A percentile compares a stretch with the other conserved stretches of the same genome.
phyloP scores from a whole-genome alignment of 2,888 invertebrate species.

The Pterostichus niger region DNA sequence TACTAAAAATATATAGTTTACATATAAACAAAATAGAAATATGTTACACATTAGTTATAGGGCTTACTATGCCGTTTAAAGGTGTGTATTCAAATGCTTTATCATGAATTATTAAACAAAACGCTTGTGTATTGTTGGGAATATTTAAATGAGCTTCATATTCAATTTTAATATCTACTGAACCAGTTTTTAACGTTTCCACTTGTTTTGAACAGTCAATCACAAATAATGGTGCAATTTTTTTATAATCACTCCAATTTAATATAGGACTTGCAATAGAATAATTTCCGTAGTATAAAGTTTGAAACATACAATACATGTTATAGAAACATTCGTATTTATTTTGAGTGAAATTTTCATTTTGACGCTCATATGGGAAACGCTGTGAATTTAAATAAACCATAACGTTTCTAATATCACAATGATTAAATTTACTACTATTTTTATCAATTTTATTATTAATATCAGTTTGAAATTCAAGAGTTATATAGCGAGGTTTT shows the following conservation, averaged over 20 bases:
- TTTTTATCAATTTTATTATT: slow-evolving; percentile 47
- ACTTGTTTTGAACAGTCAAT: slow-evolving; percentile 70
- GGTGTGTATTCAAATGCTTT: slow-evolving; percentile 50
- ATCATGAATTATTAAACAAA: slow-evolving; percentile 68
- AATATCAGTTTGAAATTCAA: slow-evolving; percentile 58
- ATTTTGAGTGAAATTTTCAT: slow-evolving; percentile 50
- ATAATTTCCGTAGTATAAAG: slow-evolving; percentile 72
- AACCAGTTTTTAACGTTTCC: slow-evolving; percentile 68
- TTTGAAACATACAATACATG: slow-evolving; percentile 49
- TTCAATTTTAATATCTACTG: slow-evolving; percentile 49
- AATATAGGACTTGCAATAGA: slow-evolving; percentile 68
- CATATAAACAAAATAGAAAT: no score
- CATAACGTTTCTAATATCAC: slow-evolving; percentile 50
- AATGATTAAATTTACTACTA: slow-evolving; percentile 60
- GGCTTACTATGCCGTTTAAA: neutral
- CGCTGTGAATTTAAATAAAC: slow-evolving; percentile 52
- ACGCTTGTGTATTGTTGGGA: slow-evolving; percentile 69
- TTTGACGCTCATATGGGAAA: slow-evolving; percentile 61
- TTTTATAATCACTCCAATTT: slow-evolving; percentile 62
- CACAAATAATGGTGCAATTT: slow-evolving; percentile 69
- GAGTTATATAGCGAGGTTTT: slow-evolving; percentile 57
- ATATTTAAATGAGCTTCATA: slow-evolving; percentile 67
- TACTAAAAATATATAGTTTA: no score
- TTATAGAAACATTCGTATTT: slow-evolving; percentile 48
- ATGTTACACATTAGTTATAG: no score